Conservation (phyloP, 2,113 vertebrate species). For the Callocephalon fimbriatum region DNA sequence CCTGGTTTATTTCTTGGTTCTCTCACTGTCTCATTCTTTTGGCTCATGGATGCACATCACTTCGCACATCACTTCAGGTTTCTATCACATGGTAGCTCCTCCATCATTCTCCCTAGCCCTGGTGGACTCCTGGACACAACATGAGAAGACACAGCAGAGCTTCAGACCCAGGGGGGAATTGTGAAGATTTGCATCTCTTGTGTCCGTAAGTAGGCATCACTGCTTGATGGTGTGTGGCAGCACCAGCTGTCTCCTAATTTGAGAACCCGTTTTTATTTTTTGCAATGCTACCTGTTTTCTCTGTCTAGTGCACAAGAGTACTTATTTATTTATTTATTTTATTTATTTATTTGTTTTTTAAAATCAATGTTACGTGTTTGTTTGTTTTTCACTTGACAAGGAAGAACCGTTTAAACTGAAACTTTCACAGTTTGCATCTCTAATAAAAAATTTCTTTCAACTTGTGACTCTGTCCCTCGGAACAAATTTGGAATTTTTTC, state of each 20-base stretch:
- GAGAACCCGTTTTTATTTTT: not conserved
- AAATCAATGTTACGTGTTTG: not conserved
- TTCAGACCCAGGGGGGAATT: too few relatives aligned
- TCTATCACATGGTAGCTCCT: not conserved
- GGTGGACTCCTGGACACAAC: too few relatives aligned
- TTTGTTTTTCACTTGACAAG: not conserved
- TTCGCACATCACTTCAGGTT: not conserved
- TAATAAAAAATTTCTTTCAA: not conserved
- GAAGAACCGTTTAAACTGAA: not conserved
- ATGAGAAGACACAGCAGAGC: not conserved
- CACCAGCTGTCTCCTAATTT: not conserved
- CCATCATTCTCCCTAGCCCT: not conserved
- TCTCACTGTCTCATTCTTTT: not conserved
- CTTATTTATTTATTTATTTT: not conserved
- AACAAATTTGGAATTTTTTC: not conserved
- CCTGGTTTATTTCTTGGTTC: not conserved
- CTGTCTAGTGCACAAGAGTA: rapidly evolving
- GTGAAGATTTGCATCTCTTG: not conserved
- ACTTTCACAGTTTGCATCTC: not conserved
- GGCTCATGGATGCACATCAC: not conserved
- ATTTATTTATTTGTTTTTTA: not conserved
- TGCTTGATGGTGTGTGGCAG: not conserved
- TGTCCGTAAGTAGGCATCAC: not conserved
- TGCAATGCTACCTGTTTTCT: not conserved
- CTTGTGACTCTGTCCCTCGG: not conserved